Percentiles rank a stretch among this genome's conserved stretches.
Evolutionary conservation across 2,797 vertebrate genomes (phyloP).

Genomic region (Notolepis coatsorum): DNA sequence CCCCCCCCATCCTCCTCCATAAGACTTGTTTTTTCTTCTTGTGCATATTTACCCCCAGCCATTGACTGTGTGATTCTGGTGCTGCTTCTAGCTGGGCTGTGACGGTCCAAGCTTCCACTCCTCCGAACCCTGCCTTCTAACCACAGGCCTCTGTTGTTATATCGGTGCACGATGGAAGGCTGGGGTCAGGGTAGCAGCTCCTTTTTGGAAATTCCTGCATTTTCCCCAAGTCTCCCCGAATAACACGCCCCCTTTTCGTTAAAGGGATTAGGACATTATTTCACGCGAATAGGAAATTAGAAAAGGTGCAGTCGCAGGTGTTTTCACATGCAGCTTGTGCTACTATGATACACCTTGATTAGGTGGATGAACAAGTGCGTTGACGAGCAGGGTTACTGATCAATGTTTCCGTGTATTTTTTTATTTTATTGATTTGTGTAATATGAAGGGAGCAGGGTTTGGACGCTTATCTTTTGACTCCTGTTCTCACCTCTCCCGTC

Average conservation of each 20-base stretch:
- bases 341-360: constrained; percentile 41
- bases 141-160: constrained; percentile 64
- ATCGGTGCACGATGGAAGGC: constrained; percentile 64
- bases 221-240: constrained; percentile 45
- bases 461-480: constrained; percentile 52
- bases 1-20: constrained; percentile 4
- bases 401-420: constrained; percentile 60
- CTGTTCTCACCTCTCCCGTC: constrained; percentile 7
- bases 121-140: constrained; percentile 66
- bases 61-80: constrained; percentile 73
- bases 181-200: constrained; percentile 54
- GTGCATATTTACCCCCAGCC: constrained; percentile 33
- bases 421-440: constrained; percentile 65
- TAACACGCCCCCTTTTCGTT: constrained; percentile 34
- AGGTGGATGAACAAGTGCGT: constrained; percentile 42
- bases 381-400: constrained; percentile 17
- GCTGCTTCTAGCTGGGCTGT: constrained; percentile 77
- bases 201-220: constrained; percentile 55
- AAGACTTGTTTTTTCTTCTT: constrained; percentile 18
- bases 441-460: constrained; percentile 63
- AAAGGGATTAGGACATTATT: constrained; percentile 9
- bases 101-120: constrained; percentile 67
- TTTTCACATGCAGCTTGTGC: constrained; percentile 41
- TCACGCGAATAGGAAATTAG: neutral
- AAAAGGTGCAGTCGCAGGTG: neutral